These are phyloP conservation scores for Tragelaphus eurycerus DNA, from an alignment of 2,797 vertebrate genomes.

Conservation along the genomic window DNA sequence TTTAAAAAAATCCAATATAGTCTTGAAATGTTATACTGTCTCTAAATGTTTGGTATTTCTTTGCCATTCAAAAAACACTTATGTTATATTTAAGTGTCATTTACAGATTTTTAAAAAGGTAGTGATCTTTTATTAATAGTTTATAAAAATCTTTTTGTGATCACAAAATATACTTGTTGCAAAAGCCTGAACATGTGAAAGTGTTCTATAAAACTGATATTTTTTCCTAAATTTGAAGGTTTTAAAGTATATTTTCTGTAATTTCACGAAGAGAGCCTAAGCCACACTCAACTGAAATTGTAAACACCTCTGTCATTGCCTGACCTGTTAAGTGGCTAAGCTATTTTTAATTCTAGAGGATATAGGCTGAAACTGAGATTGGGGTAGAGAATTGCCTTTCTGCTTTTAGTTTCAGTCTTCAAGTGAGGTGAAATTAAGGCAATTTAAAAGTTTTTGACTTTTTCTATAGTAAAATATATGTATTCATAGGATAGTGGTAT, in stretches of 20 bases:
- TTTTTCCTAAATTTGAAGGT: neutral
- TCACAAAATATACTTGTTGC: neutral
- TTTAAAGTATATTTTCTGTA: neutral
- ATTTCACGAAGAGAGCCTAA: conserved; percentile 5
- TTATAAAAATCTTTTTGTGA: neutral
- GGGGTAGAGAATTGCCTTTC: neutral
- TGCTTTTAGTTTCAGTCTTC: conserved; percentile 21
- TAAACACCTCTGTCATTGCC: conserved; percentile 19
- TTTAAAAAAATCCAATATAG: neutral
- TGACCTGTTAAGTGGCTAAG: neutral
- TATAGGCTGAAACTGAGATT: neutral
- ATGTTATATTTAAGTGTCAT: neutral
- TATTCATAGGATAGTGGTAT: neutral
- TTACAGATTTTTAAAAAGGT: neutral
- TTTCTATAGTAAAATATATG: neutral
- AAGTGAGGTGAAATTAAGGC: conserved; percentile 12
- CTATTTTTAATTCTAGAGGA: conserved; percentile 23
- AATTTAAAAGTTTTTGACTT: neutral
- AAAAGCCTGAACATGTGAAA: neutral
- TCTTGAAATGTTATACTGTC: neutral
- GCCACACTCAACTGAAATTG: neutral
- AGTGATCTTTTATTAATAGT: neutral
- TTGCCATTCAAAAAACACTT: conserved; percentile 1
- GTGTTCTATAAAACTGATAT: neutral
- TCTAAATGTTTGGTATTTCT: conserved; percentile 16